These are phyloP conservation scores for Theristicus caerulescens DNA, from an alignment of 2,113 vertebrate species.

Conservation along the genomic window DNA sequence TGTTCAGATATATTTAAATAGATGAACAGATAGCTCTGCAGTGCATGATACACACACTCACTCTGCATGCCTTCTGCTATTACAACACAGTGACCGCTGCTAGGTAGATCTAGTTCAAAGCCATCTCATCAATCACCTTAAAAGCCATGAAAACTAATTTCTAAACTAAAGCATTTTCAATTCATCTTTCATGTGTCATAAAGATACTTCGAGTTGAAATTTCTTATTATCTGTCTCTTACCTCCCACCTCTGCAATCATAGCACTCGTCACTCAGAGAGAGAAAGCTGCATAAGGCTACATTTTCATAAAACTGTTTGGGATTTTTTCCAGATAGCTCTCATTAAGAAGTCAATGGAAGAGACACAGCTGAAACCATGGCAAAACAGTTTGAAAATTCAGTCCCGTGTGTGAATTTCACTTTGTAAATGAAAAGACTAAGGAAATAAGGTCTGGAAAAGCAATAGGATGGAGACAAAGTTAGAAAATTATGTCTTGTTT, in stretches of 20 bases:
- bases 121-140: constrained; percentile 50
- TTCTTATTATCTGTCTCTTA: constrained; percentile 46
- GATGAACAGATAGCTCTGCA: neutral
- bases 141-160: constrained; percentile 48
- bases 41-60: neutral
- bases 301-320: constrained; percentile 1
- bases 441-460: neutral
- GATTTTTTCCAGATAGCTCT: neutral
- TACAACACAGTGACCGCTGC: neutral
- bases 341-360: constrained; percentile 11
- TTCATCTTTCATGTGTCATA: constrained; percentile 41
- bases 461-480: neutral
- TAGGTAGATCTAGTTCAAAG: neutral
- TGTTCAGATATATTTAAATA: neutral
- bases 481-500: neutral
- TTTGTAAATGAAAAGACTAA: neutral
- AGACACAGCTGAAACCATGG: neutral
- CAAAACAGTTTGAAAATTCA: neutral
- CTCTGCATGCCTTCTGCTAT: neutral
- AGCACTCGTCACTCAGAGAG: constrained; percentile 5
- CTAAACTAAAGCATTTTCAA: constrained; percentile 50
- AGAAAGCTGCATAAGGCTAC: neutral
- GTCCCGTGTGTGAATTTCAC: neutral
- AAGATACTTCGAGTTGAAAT: constrained; percentile 21
- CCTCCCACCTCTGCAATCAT: constrained; percentile 44